Conservation (phyloP, 2,888 invertebrate genomes). For the Augochlorella aurata region DNA sequence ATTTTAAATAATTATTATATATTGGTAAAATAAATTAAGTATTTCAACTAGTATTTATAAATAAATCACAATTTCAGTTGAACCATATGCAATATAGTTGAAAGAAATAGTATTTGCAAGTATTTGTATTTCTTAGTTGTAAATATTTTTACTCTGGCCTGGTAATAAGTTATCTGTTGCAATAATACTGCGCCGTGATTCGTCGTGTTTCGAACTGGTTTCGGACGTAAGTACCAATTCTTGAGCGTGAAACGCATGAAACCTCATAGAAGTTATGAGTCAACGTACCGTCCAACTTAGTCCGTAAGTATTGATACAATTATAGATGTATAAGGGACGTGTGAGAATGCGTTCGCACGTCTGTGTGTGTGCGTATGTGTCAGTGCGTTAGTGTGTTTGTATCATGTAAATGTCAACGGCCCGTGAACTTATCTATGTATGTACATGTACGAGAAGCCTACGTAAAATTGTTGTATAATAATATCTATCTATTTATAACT, state of each 20-base stretch:
- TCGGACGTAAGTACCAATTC: neutral
- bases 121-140: too few relatives aligned
- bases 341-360: neutral
- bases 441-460: slow-evolving; percentile 19
- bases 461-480: slow-evolving; percentile 63
- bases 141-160: too few relatives aligned
- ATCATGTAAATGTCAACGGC: slow-evolving; percentile 34
- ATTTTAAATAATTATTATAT: too few relatives aligned
- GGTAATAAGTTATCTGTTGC: neutral
- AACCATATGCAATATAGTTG: too few relatives aligned
- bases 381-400: neutral
- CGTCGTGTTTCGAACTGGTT: neutral
- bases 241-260: neutral
- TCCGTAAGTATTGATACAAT: slow-evolving; percentile 28
- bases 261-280: slow-evolving; percentile 26
- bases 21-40: too few relatives aligned
- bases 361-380: neutral
- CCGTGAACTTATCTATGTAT: slow-evolving; percentile 39
- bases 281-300: slow-evolving; percentile 50
- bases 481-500: slow-evolving; percentile 66
- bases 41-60: too few relatives aligned
- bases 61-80: too few relatives aligned
- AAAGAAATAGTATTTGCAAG: too few relatives aligned
- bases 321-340: slow-evolving; percentile 10
- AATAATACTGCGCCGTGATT: neutral